Evolutionary conservation across 2,888 invertebrate genomes (phyloP).

Genomic region (Diarsia brunnea): DNA sequence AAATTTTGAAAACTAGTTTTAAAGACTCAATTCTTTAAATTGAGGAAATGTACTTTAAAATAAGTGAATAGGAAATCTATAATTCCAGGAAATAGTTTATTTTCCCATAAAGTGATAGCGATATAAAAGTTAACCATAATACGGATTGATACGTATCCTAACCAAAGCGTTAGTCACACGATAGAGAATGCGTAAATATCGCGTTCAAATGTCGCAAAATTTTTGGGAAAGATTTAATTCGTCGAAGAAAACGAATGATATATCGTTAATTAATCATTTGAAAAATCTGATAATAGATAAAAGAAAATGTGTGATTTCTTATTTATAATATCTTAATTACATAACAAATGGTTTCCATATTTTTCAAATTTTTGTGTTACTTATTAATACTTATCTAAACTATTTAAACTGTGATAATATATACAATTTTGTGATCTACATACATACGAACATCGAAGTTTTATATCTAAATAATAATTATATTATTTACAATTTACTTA

Average conservation of each 20-base stretch:
- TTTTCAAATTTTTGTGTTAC: constrained; percentile 36
- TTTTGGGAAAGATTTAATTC: neutral
- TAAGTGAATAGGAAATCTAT: neutral
- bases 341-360: constrained; percentile 54
- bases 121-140: neutral
- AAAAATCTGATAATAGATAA: constrained; percentile 14
- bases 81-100: neutral
- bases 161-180: neutral
- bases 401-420: constrained; percentile 58
- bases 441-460: constrained; percentile 74
- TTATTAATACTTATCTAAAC: constrained; percentile 53
- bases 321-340: constrained; percentile 45
- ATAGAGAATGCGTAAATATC: neutral
- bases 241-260: no score
- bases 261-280: no score
- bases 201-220: neutral
- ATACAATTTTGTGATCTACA: constrained; percentile 74
- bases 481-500: constrained; percentile 70
- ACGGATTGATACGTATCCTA: neutral
- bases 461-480: constrained; percentile 46
- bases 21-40: no score
- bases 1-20: neutral
- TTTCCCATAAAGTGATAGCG: neutral
- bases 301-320: constrained; percentile 9
- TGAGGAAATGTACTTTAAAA: no score